Evolutionary conservation across 2,113 vertebrate species (phyloP).

Genomic region (Colaptes auratus): DNA sequence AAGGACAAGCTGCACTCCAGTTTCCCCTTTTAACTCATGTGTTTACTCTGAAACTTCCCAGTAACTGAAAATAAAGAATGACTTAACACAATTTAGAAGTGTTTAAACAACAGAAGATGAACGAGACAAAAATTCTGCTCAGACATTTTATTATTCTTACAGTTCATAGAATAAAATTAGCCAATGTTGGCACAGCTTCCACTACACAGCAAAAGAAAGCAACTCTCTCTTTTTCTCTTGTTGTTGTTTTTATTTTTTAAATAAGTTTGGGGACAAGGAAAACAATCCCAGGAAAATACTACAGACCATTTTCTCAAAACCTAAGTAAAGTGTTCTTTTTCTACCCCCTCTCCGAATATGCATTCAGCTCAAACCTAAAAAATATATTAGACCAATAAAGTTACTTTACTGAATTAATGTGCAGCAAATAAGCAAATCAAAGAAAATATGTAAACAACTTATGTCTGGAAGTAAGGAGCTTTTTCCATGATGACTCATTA

Average conservation of each 20-base stretch:
- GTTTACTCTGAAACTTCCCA: constrained; percentile 7
- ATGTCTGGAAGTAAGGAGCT: constrained; percentile 61
- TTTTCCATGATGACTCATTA: constrained; percentile 56
- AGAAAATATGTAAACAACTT: constrained; percentile 70
- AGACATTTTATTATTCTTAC: constrained; percentile 77
- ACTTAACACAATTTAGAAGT: not conserved
- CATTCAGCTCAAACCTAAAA: constrained; percentile 56
- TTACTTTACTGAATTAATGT: constrained; percentile 65
- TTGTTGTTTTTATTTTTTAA: constrained; percentile 8
- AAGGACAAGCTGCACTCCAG: not conserved
- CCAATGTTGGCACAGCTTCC: constrained; percentile 55
- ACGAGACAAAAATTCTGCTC: constrained; percentile 64
- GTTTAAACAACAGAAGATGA: not conserved
- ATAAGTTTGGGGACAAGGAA: constrained; percentile 50
- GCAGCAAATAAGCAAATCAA: constrained; percentile 60
- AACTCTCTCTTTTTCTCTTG: no score
- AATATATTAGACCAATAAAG: constrained; percentile 67
- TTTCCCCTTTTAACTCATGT: constrained; percentile 28
- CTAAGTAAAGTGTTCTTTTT: constrained; percentile 32
- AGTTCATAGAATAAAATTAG: constrained; percentile 75
- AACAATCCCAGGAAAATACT: constrained; percentile 37
- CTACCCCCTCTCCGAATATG: constrained; percentile 18
- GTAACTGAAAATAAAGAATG: not conserved
- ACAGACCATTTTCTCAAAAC: constrained; percentile 57
- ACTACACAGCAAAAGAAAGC: constrained; percentile 63